phyloP scores from a whole-genome alignment of 2,113 vertebrate species.

The Syngnathus typhle region DNA sequence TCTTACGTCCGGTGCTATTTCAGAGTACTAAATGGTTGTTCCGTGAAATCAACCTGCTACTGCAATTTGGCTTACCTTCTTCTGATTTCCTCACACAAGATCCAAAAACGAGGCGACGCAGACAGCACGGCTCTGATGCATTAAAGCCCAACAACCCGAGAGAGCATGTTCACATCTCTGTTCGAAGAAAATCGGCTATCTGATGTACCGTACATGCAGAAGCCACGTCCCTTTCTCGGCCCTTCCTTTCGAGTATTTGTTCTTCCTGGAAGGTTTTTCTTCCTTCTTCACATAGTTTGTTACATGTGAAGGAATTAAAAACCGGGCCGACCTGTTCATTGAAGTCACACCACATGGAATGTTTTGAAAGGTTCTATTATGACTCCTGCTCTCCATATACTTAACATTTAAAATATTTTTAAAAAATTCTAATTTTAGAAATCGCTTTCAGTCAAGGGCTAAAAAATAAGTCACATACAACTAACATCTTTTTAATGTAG shows the following conservation, averaged over 20 bases:
- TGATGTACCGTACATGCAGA: constrained; percentile 29
- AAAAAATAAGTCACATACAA: background rate
- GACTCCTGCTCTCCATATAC: background rate
- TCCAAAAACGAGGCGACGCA: background rate
- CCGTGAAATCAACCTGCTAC: background rate
- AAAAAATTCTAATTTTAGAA: no score
- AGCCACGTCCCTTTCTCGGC: background rate
- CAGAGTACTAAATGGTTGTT: background rate
- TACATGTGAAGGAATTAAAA: background rate
- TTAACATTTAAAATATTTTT: background rate
- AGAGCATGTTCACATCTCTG: constrained; percentile 9
- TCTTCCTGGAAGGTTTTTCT: constrained; percentile 5
- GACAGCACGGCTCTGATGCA: background rate
- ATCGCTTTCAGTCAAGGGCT: background rate
- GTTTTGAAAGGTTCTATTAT: background rate
- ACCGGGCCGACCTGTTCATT: background rate
- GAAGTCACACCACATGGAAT: background rate
- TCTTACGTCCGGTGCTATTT: background rate
- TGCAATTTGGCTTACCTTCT: constrained; percentile 39
- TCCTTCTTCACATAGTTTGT: background rate
- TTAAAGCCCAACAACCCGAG: background rate
- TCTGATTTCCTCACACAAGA: background rate
- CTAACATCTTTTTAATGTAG: background rate
- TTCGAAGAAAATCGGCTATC: constrained; percentile 1
- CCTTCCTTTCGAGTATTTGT: constrained; percentile 18